Conservation (phyloP, 2,888 invertebrate genomes). For the Hermaeophaga mercurialis region DNA sequence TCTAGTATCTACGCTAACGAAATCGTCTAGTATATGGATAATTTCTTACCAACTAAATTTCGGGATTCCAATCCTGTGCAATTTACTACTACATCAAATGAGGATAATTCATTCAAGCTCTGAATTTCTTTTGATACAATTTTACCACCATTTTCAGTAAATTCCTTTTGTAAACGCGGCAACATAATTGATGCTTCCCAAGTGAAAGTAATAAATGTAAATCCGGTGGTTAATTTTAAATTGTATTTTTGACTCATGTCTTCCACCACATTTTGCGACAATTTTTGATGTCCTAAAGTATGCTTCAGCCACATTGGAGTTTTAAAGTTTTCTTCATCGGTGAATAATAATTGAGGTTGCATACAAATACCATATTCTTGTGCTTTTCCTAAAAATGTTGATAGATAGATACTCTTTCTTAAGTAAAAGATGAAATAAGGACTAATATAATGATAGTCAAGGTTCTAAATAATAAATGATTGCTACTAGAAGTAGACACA, state of each 20-base stretch:
- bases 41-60: slow-evolving; percentile 56
- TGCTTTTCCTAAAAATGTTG: slow-evolving; percentile 40
- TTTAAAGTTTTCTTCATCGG: slow-evolving; percentile 44
- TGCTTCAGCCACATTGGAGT: slow-evolving; percentile 57
- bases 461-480: no score
- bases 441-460: no score
- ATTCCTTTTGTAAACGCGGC: slow-evolving; percentile 69
- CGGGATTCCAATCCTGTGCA: slow-evolving; percentile 76
- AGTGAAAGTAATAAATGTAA: slow-evolving; percentile 69
- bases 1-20: no score
- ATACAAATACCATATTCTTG: slow-evolving; percentile 43
- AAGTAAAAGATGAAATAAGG: no score
- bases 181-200: slow-evolving; percentile 70
- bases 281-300: slow-evolving; percentile 56
- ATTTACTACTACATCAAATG: slow-evolving; percentile 74
- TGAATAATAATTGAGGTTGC: slow-evolving; percentile 41
- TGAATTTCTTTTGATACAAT: slow-evolving; percentile 60
- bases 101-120: slow-evolving; percentile 57
- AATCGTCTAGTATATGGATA: no score
- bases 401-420: background rate
- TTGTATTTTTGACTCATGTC: slow-evolving; percentile 51
- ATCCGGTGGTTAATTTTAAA: slow-evolving; percentile 61
- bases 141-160: slow-evolving; percentile 65
- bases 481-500: no score
- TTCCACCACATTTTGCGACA: slow-evolving; percentile 52